Evolutionary conservation across 2,113 vertebrate species (phyloP).

Genomic region (Marmota flaviventris): DNA sequence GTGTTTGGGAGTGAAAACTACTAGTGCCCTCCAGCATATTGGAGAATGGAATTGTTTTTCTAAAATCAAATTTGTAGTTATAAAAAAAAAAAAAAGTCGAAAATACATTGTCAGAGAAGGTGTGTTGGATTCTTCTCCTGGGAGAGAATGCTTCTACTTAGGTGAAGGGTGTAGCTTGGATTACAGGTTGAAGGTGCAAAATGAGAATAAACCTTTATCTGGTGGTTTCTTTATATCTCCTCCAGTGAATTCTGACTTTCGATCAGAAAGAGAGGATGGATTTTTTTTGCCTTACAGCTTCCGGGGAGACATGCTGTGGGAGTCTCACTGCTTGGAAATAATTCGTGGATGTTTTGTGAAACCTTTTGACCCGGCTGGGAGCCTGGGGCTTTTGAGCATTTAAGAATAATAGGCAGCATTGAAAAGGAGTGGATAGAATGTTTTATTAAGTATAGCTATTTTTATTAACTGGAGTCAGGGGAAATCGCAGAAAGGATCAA

Average conservation of each 20-base stretch:
- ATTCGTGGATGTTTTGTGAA: constrained; percentile 78
- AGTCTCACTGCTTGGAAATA: constrained; percentile 75
- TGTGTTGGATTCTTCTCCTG: constrained; percentile 39
- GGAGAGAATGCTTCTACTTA: constrained; percentile 26
- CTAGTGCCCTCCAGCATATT: constrained; percentile 29
- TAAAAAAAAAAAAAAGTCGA: constrained; percentile 44
- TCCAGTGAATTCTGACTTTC: constrained; percentile 78
- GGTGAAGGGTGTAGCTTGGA: constrained; percentile 14
- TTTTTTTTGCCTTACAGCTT: constrained; percentile 76
- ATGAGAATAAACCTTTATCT: constrained; percentile 66
- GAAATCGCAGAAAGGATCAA: constrained; percentile 75
- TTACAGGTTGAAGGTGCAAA: constrained; percentile 60
- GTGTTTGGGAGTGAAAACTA: constrained; percentile 15
- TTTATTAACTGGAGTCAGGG: constrained; percentile 81
- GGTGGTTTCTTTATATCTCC: constrained; percentile 62
- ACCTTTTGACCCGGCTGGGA: constrained; percentile 80
- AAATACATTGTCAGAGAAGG: constrained; percentile 22
- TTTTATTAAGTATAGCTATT: constrained; percentile 81
- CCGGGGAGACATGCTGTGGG: constrained; percentile 79
- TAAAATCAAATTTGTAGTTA: constrained; percentile 46
- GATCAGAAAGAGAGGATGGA: constrained; percentile 73
- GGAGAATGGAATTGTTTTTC: constrained; percentile 28
- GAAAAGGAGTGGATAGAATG: constrained; percentile 78
- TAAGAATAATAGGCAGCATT: constrained; percentile 79
- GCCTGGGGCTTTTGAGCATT: constrained; percentile 79